Evolutionary conservation across 2,113 vertebrate species (phyloP).

Genomic region (Neodontobutis hainanensis): DNA sequence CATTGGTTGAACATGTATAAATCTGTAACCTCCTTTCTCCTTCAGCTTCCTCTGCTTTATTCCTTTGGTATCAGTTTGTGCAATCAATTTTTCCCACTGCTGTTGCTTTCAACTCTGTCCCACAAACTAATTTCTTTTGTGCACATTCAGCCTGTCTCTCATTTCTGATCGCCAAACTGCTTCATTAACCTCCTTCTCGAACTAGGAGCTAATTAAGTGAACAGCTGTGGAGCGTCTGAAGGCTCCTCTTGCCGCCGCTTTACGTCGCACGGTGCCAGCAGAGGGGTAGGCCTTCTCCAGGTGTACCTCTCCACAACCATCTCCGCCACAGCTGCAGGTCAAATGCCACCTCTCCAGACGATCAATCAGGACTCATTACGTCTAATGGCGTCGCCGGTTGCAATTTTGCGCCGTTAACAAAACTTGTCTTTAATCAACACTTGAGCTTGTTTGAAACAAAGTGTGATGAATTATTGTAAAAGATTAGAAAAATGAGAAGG

Average conservation of each 20-base stretch:
- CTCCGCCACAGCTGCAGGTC: constrained; percentile 70
- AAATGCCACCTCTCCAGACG: constrained; percentile 65
- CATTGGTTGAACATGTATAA: constrained; percentile 37
- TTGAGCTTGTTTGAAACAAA: constrained; percentile 32
- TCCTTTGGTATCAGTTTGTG: constrained; percentile 43
- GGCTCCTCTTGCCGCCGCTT: constrained; percentile 49
- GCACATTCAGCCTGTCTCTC: constrained; percentile 64
- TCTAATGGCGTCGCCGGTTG: constrained; percentile 42
- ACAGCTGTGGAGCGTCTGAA: constrained; percentile 77
- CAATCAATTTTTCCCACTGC: constrained; percentile 63
- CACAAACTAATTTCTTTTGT: constrained; percentile 74
- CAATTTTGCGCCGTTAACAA: constrained; percentile 41
- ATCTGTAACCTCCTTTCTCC: constrained; percentile 31
- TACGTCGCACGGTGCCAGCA: constrained; percentile 34
- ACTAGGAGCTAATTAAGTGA: constrained; percentile 75
- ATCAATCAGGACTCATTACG: constrained; percentile 65
- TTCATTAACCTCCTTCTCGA: constrained; percentile 77
- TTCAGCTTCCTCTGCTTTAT: constrained; percentile 29
- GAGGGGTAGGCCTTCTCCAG: constrained; percentile 33
- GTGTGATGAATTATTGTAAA: constrained; percentile 38
- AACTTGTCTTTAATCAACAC: constrained; percentile 62
- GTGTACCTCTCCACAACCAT: constrained; percentile 63
- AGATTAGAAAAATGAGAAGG: constrained; percentile 43
- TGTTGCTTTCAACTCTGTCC: constrained; percentile 49
- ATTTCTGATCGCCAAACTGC: constrained; percentile 66